Conservation (phyloP, 2,888 invertebrate genomes). For the Torymus aiolomorphi region DNA sequence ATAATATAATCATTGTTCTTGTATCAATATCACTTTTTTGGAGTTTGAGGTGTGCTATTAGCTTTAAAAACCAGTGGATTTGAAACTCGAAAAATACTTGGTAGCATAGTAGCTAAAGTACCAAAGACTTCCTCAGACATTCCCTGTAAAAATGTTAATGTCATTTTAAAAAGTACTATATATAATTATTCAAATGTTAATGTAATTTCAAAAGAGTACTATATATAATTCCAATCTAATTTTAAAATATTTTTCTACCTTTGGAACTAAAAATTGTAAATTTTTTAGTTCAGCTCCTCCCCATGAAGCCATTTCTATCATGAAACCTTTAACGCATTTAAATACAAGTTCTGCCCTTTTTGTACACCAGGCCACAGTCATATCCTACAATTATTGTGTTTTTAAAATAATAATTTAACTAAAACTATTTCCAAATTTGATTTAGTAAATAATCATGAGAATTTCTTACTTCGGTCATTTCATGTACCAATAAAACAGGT, state of each 20-base stretch:
- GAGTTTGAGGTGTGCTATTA: constrained; percentile 74
- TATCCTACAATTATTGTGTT: constrained; percentile 80
- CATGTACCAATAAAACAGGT: constrained; percentile 93
- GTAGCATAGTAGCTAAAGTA: constrained; percentile 90
- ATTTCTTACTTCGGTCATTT: constrained; percentile 90
- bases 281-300: constrained; percentile 93
- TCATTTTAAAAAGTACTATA: constrained; percentile 21
- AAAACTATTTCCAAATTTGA: constrained; percentile 10
- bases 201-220: no score
- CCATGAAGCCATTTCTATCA: constrained; percentile 98
- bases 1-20: constrained; percentile 10
- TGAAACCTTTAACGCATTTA: constrained; percentile 99
- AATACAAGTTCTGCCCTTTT: constrained; percentile 97
- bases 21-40: constrained; percentile 64
- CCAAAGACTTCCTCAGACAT: constrained; percentile 90
- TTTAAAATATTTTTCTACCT: constrained; percentile 76
- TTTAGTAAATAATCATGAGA: neutral
- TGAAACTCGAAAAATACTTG: constrained; percentile 94
- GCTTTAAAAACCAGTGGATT: constrained; percentile 90
- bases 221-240: no score
- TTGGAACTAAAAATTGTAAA: constrained; percentile 89
- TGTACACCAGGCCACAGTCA: constrained; percentile 97
- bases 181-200: constrained; percentile 22
- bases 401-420: neutral
- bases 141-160: constrained; percentile 76